Evolutionary conservation across 2,888 invertebrate species (phyloP).

Genomic region (Phlogophora meticulosa): DNA sequence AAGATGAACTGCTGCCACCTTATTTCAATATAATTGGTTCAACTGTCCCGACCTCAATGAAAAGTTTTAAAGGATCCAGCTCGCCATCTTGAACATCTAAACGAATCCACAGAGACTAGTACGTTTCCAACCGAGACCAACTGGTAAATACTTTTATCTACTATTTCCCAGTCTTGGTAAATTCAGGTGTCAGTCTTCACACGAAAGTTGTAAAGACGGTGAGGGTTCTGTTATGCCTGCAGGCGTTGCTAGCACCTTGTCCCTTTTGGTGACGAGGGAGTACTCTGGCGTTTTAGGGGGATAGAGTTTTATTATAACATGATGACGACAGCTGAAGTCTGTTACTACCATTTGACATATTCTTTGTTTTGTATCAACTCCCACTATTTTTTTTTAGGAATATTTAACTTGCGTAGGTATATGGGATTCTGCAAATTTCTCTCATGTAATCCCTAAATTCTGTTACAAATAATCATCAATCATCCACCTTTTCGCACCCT

Average conservation of each 20-base stretch:
- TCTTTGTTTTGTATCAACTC: too few species aligned
- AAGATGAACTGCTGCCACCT: background rate
- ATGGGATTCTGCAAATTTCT: background rate
- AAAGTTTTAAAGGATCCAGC: too few species aligned
- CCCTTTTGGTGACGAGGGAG: slow-evolving; percentile 13
- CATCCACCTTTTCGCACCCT: slow-evolving; percentile 25
- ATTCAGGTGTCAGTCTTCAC: slow-evolving; percentile 46
- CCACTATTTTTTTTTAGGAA: too few species aligned
- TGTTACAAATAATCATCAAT: slow-evolving; percentile 23
- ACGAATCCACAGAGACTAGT: too few species aligned
- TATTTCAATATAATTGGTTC: too few species aligned
- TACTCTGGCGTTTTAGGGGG: slow-evolving; percentile 2
- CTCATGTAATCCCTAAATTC: background rate
- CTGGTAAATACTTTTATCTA: too few species aligned
- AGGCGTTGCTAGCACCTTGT: slow-evolving; percentile 37
- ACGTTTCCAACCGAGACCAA: too few species aligned
- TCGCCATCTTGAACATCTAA: too few species aligned
- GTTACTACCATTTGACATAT: too few species aligned
- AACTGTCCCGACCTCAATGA: too few species aligned
- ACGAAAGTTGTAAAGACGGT: slow-evolving; percentile 42
- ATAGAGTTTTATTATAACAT: background rate
- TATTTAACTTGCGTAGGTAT: too few species aligned
- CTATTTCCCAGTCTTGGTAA: background rate
- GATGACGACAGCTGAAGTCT: too few species aligned
- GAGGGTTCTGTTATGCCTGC: slow-evolving; percentile 40